Percentiles rank a stretch among this genome's conserved stretches.
Conservation (phyloP, 2,888 invertebrate genomes). For the Aradus depressus region DNA sequence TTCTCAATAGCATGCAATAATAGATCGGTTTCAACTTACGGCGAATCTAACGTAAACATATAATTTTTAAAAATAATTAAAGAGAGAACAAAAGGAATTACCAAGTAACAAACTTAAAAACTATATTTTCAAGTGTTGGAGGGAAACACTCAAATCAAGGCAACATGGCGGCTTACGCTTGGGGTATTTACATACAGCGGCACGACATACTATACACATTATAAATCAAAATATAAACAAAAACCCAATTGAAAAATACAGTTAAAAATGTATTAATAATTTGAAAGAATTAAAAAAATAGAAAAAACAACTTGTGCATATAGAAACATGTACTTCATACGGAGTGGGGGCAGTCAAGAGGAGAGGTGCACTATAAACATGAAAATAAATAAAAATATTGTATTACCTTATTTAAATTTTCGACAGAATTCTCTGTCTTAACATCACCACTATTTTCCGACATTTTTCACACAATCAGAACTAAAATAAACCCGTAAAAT, state of each 20-base stretch:
- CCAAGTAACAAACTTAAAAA: background rate
- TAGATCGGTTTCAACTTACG: background rate
- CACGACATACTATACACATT: background rate
- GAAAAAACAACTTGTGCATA: too few relatives aligned
- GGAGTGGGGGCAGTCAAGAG: constrained; percentile 8
- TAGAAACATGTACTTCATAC: constrained; percentile 9
- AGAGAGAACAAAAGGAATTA: background rate
- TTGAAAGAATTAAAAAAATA: too few relatives aligned
- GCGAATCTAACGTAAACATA: background rate
- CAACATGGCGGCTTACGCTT: constrained; percentile 16
- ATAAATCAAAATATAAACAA: background rate
- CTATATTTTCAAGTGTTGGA: constrained; percentile 14
- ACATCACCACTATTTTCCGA: constrained; percentile 29
- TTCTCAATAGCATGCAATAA: background rate
- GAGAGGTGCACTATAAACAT: constrained; percentile 5
- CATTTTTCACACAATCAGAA: constrained; percentile 19
- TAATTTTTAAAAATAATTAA: background rate
- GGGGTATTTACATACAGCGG: constrained; percentile 15
- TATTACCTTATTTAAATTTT: constrained; percentile 22
- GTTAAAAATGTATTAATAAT: background rate
- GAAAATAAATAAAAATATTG: background rate
- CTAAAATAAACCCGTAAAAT: background rate
- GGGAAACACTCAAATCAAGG: constrained; percentile 12
- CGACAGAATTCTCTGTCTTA: constrained; percentile 28
- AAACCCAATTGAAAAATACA: background rate